Conservation (phyloP, 2,797 vertebrate species). For the Echiichthys vipera region DNA sequence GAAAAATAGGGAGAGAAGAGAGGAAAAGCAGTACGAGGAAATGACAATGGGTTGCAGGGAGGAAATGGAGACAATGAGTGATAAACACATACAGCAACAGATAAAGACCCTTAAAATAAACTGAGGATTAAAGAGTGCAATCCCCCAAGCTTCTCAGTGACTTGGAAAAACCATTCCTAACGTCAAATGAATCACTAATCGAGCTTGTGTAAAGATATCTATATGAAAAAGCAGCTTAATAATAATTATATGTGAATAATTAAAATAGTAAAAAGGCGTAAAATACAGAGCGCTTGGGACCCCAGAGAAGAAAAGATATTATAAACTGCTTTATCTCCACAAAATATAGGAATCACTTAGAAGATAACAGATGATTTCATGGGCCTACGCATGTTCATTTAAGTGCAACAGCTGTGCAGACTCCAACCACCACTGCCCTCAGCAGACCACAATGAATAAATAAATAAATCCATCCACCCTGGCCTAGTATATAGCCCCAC, state of each 20-base stretch:
- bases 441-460: constrained; percentile 32
- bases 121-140: constrained; percentile 65
- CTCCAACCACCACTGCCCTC: constrained; percentile 23
- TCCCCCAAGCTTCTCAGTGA: constrained; percentile 68
- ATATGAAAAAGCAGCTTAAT: constrained; percentile 48
- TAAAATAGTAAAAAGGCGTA: constrained; percentile 68
- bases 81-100: constrained; percentile 65
- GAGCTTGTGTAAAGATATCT: constrained; percentile 56
- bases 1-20: constrained; percentile 43
- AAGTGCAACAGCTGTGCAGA: constrained; percentile 16
- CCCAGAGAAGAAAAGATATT: constrained; percentile 57
- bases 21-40: constrained; percentile 30
- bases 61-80: constrained; percentile 59
- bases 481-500: constrained; percentile 13
- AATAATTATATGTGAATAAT: constrained; percentile 81
- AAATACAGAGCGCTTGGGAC: constrained; percentile 40
- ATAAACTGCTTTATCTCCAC: constrained; percentile 48
- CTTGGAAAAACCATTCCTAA: constrained; percentile 47
- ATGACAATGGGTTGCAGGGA: constrained; percentile 23
- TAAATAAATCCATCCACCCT: constrained; percentile 25
- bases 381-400: constrained; percentile 11
- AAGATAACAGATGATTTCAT: constrained; percentile 41
- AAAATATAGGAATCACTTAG: constrained; percentile 26
- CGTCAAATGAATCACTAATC: constrained; percentile 66
- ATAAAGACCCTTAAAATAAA: constrained; percentile 70